phyloP scores from a whole-genome alignment of 2,888 invertebrate species.

The Agonopterix heracliana region DNA sequence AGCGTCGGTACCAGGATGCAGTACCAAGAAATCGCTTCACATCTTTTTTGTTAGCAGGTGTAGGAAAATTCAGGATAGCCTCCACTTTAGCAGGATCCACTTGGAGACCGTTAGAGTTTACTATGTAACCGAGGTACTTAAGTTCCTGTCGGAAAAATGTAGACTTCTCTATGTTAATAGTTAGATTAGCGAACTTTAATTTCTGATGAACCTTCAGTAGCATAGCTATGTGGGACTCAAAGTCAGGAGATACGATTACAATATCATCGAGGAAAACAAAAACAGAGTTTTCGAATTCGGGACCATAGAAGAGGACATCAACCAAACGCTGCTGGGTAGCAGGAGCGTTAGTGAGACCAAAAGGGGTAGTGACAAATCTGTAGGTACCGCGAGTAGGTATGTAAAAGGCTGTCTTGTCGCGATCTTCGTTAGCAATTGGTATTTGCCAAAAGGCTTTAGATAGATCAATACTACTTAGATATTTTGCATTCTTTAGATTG shows the following conservation, averaged over 20 bases:
- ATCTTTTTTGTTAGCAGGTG: too few species aligned
- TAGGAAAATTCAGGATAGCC: too few species aligned
- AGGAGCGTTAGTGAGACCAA: slow-evolving; percentile 17
- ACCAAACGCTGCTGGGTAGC: slow-evolving; percentile 9
- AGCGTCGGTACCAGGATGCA: too few species aligned
- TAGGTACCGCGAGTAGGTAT: slow-evolving; percentile 5
- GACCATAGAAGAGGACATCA: slow-evolving; percentile 5
- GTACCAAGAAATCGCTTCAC: too few species aligned
- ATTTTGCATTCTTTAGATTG: slow-evolving; percentile 7
- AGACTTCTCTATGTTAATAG: slow-evolving; percentile 16
- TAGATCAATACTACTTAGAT: slow-evolving; percentile 7
- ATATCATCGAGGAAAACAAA: slow-evolving; percentile 22
- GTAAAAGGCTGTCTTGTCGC: slow-evolving; percentile 4
- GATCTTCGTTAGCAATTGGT: neutral
- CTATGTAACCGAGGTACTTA: slow-evolving; percentile 20
- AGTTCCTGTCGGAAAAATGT: slow-evolving; percentile 15
- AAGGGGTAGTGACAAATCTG: slow-evolving; percentile 7
- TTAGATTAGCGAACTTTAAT: slow-evolving; percentile 17
- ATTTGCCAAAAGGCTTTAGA: slow-evolving; percentile 12
- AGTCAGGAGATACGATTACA: slow-evolving; percentile 12
- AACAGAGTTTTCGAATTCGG: slow-evolving; percentile 16
- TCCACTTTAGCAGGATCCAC: too few species aligned
- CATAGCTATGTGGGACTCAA: slow-evolving; percentile 19
- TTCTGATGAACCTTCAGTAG: slow-evolving; percentile 16
- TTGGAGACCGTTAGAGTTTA: too few species aligned